Conservation (phyloP, 2,888 invertebrate genomes). For the Aspidiotus destructor region DNA sequence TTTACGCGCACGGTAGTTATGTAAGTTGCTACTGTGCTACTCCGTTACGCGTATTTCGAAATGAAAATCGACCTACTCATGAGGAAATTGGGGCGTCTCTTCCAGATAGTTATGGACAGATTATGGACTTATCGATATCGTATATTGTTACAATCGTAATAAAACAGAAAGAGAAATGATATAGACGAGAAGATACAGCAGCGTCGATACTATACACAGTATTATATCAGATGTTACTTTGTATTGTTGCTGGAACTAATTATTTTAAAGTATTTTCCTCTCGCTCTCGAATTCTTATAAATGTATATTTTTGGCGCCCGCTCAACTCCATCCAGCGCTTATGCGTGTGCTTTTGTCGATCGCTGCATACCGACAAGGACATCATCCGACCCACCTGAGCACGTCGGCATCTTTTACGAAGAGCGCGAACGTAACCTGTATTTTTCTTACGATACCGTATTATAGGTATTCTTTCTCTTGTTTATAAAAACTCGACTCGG, state of each 20-base stretch:
- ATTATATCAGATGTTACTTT: background rate
- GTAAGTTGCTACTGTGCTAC: too few relatives aligned
- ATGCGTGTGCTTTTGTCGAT: conserved; percentile 7
- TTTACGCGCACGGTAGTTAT: too few relatives aligned
- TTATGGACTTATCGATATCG: too few relatives aligned
- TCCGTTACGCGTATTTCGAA: too few relatives aligned
- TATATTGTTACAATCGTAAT: too few relatives aligned
- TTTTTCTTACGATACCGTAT: conserved; percentile 9
- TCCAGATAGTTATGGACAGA: too few relatives aligned
- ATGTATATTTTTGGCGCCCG: background rate
- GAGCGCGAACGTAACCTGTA: conserved; percentile 15
- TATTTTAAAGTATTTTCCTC: conserved; percentile 1
- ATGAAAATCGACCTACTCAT: too few relatives aligned
- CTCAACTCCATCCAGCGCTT: background rate
- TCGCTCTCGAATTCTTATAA: background rate
- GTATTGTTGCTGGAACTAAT: conserved; percentile 2
- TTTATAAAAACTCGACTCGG: conserved; percentile 8
- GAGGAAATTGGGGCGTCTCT: too few relatives aligned
- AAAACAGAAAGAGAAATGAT: too few relatives aligned
- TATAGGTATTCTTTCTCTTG: conserved; percentile 7
- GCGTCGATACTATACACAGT: too few relatives aligned
- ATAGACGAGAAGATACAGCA: too few relatives aligned
- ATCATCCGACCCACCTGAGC: conserved; percentile 21
- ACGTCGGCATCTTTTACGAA: conserved; percentile 14
- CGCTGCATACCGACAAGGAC: conserved; percentile 12